phyloP scores from a whole-genome alignment of 2,113 vertebrate genomes.

The Neolamprologus variostigma region DNA sequence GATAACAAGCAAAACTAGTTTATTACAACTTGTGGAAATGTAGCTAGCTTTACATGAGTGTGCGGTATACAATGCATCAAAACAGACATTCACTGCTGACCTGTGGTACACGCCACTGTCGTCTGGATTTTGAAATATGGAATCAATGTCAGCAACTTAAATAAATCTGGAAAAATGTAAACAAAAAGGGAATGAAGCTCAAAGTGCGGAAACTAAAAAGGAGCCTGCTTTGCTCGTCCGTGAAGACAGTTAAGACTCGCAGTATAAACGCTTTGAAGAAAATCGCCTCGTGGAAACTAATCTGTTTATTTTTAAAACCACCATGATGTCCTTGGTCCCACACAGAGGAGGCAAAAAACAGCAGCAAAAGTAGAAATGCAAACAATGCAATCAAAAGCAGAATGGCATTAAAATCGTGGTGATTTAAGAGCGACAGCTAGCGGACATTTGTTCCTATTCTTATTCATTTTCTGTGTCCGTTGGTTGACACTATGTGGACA shows the following conservation, averaged over 20 bases:
- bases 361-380: background rate
- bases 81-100: conserved; percentile 24
- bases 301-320: background rate
- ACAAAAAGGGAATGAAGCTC: conserved; percentile 33
- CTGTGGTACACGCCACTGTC: background rate
- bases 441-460: background rate
- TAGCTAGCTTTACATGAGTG: conserved; percentile 3
- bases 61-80: background rate
- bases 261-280: background rate
- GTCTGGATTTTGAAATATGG: background rate
- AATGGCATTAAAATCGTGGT: conserved; percentile 2
- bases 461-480: background rate
- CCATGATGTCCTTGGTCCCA: conserved; percentile 1
- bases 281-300: background rate
- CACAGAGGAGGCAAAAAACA: background rate
- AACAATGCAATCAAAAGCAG: conserved; percentile 11
- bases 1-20: conserved; percentile 29
- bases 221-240: background rate
- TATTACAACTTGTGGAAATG: conserved; percentile 43
- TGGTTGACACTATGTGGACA: background rate
- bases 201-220: background rate
- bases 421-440: background rate
- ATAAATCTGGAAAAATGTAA: conserved; percentile 23
- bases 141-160: conserved; percentile 18
- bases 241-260: conserved; percentile 27